Conservation (phyloP, 2,888 invertebrate genomes). For the Anaspis maculata region DNA sequence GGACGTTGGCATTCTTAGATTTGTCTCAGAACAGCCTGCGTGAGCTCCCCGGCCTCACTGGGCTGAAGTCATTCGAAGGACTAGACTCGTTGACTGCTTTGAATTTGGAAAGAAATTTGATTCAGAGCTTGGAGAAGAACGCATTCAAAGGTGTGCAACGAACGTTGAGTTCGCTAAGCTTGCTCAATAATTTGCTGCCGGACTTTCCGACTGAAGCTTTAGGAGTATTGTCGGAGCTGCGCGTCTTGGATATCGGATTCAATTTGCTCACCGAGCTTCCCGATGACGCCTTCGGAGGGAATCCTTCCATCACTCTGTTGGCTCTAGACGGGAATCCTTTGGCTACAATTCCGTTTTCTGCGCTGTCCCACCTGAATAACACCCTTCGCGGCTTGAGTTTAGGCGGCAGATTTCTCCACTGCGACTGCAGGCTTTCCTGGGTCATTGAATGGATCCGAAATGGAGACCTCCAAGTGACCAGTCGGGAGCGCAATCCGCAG, state of each 20-base stretch:
- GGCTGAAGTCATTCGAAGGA: slow-evolving; percentile 60
- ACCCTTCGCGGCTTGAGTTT: slow-evolving; percentile 79
- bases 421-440: slow-evolving; percentile 84
- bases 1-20: slow-evolving; percentile 78
- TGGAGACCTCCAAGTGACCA: slow-evolving; percentile 84
- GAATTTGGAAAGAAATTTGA: slow-evolving; percentile 80
- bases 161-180: slow-evolving; percentile 78
- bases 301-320: slow-evolving; percentile 75
- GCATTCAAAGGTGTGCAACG: slow-evolving; percentile 73
- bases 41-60: slow-evolving; percentile 65
- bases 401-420: slow-evolving; percentile 80
- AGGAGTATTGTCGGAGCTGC: slow-evolving; percentile 65
- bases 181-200: slow-evolving; percentile 79
- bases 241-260: slow-evolving; percentile 87
- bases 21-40: slow-evolving; percentile 81
- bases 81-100: slow-evolving; percentile 76
- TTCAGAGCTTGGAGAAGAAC: slow-evolving; percentile 66
- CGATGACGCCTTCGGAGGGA: slow-evolving; percentile 67
- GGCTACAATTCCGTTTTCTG: slow-evolving; percentile 71
- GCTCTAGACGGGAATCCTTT: slow-evolving; percentile 89
- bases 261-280: slow-evolving; percentile 80
- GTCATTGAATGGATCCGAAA: slow-evolving; percentile 84
- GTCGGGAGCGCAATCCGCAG: slow-evolving; percentile 84
- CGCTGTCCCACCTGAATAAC: slow-evolving; percentile 69
- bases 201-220: slow-evolving; percentile 81